phyloP scores from a whole-genome alignment of 2,113 vertebrate genomes.

The Xiphias gladius region DNA sequence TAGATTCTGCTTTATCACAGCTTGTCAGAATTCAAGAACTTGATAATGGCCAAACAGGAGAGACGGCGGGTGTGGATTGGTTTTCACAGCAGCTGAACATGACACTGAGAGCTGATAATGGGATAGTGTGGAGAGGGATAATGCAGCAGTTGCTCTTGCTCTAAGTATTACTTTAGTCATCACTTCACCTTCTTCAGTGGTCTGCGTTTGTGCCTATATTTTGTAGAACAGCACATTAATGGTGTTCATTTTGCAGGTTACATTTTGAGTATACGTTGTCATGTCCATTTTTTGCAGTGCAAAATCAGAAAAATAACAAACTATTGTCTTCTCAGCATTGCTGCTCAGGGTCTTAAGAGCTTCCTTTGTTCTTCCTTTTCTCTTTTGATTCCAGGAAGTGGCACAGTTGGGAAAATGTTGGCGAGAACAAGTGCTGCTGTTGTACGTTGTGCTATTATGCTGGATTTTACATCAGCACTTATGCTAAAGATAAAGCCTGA shows the following conservation, averaged over 20 bases:
- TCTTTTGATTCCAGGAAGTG: slow-evolving; percentile 9
- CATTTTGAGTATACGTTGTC: background rate
- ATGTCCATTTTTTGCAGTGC: background rate
- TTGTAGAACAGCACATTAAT: background rate
- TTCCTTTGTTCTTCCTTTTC: slow-evolving; percentile 3
- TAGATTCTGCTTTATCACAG: slow-evolving; percentile 52
- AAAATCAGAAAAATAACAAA: background rate
- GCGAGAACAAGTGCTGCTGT: background rate
- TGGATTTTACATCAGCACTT: slow-evolving; percentile 15
- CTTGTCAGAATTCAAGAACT: slow-evolving; percentile 63
- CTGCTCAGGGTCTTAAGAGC: slow-evolving; percentile 1
- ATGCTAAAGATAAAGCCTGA: slow-evolving; percentile 15
- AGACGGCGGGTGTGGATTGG: slow-evolving; percentile 65
- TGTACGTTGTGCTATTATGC: slow-evolving; percentile 9
- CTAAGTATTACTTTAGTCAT: background rate
- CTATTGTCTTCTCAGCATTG: background rate
- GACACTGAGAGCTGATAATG: slow-evolving; percentile 66
- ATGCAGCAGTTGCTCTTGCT: slow-evolving; percentile 17
- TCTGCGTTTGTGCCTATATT: background rate
- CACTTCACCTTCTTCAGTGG: background rate
- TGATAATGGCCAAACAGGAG: slow-evolving; percentile 60
- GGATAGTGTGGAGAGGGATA: slow-evolving; percentile 26
- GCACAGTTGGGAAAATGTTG: slow-evolving; percentile 1
- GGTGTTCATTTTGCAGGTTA: background rate
- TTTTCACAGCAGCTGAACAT: slow-evolving; percentile 66